These are phyloP conservation scores for Steinernema feltiae DNA, from an alignment of 1,140 invertebrate species.

Conservation along the genomic window DNA sequence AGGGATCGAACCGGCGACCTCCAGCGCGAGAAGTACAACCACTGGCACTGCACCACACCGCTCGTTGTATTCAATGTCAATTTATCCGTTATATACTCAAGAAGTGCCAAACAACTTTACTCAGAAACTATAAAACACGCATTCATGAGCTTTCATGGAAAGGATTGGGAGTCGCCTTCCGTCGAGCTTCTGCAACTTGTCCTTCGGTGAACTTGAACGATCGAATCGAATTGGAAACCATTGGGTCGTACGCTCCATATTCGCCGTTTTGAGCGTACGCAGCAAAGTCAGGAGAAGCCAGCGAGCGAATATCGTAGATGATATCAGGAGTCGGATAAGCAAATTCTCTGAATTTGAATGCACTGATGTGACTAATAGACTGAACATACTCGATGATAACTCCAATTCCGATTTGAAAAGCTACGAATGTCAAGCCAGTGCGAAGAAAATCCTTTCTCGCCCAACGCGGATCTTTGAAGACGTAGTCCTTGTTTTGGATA, in stretches of 20 bases:
- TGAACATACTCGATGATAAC: not conserved
- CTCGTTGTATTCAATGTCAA: not conserved
- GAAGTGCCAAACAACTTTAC: too few species aligned
- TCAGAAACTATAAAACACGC: too few species aligned
- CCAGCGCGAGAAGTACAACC: not conserved
- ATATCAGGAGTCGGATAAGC: not conserved
- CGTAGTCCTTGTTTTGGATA: slow-evolving; percentile 3
- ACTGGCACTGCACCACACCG: not conserved
- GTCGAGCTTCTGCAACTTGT: not conserved
- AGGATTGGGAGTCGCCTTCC: not conserved
- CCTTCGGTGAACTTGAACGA: slow-evolving; percentile 5
- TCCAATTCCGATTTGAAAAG: not conserved
- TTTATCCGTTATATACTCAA: not conserved
- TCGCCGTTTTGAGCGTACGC: not conserved
- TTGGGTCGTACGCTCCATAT: not conserved
- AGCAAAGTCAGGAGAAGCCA: not conserved
- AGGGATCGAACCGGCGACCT: not conserved
- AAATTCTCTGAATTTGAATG: not conserved
- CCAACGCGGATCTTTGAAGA: not conserved
- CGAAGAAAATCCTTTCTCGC: not conserved
- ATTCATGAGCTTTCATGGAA: not conserved
- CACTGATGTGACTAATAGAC: not conserved
- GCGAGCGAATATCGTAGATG: not conserved
- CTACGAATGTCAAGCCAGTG: not conserved
- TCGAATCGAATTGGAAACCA: not conserved